Evolutionary conservation across 2,888 invertebrate species (phyloP), one percentile per base, ranked within the genome.

Genomic region (Oithona nana): DNA sequence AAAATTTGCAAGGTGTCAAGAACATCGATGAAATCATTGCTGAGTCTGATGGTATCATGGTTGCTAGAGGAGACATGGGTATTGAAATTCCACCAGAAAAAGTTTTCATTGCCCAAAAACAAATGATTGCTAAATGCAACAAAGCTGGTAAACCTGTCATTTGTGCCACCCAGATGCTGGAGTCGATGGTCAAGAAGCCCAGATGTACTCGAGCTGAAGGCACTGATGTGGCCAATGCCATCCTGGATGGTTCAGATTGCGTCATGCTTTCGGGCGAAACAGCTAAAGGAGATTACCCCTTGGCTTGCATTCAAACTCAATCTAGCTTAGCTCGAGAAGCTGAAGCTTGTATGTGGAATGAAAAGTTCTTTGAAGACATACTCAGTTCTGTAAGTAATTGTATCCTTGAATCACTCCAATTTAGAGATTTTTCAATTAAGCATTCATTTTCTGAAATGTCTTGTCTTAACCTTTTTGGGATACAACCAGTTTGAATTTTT

Each of bases 191-290:
- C n/a, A 88, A 88, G 77, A 97, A 95, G 72, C 95, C 97, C 1
- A 81, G 95, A 1, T 87, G 95, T 1, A 97, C 97, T 0, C 81
- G 95, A 69, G 95, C 97, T 1, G 97, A 97, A 76, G 85, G 88
- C 48, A 90, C 92, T 0, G 95, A 95, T 75, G 97, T 97, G 0
- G 97, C 97, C 65, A 97, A 98, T 75, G 97, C 97, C 1, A 85
- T 98, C 68, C 76, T 97, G 54, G 95, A 97, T 75, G 95, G 95
- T 6, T 94, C 94, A 6, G 95, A 97, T 74, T 95, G 95, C 73
- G 94, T 97, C 56, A 97, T 97, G 97, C 76, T 97, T 72, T 93
- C 93, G 0, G 97, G 95, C n/a, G 97, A 98, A 75, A 97, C 97
- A 0, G 97, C 97, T 64, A 97, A 97, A 78, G 97, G 97, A 20